Conservation (phyloP, 2,797 vertebrate species). For the Pteronotus mesoamericanus region DNA sequence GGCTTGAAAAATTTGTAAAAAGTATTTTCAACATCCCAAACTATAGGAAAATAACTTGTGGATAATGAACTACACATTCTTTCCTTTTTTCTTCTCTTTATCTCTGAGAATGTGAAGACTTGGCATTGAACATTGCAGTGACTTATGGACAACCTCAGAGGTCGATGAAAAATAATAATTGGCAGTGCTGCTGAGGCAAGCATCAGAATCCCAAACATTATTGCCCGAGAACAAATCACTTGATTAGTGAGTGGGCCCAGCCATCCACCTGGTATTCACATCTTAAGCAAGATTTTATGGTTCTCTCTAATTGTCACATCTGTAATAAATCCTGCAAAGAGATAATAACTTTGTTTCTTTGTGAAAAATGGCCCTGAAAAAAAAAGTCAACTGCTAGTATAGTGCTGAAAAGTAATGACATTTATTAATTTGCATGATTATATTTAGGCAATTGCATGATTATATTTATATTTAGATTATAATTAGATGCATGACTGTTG, state of each 20-base stretch:
- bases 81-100: constrained; percentile 1
- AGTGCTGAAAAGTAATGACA: not conserved
- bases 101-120: constrained; percentile 24
- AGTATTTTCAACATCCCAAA: not conserved
- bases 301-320: constrained; percentile 2
- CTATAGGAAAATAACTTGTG: constrained; percentile 28
- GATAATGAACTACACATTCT: constrained; percentile 13
- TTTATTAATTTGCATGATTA: constrained; percentile 50
- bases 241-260: not conserved
- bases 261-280: not conserved
- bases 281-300: not conserved
- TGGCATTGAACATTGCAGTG: not conserved
- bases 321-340: constrained; percentile 22
- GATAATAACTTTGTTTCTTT: constrained; percentile 31
- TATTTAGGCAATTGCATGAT: constrained; percentile 46
- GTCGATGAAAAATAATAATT: constrained; percentile 38
- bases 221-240: constrained; percentile 31
- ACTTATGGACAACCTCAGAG: constrained; percentile 29
- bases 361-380: constrained; percentile 16
- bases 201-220: constrained; percentile 27
- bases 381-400: not conserved
- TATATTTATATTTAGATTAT: constrained; percentile 43
- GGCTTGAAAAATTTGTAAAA: constrained; percentile 29
- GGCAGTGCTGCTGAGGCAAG: constrained; percentile 38
- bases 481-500: not conserved